Conservation (phyloP, 2,797 vertebrate species). For the Hapalemur alaotrensis region DNA sequence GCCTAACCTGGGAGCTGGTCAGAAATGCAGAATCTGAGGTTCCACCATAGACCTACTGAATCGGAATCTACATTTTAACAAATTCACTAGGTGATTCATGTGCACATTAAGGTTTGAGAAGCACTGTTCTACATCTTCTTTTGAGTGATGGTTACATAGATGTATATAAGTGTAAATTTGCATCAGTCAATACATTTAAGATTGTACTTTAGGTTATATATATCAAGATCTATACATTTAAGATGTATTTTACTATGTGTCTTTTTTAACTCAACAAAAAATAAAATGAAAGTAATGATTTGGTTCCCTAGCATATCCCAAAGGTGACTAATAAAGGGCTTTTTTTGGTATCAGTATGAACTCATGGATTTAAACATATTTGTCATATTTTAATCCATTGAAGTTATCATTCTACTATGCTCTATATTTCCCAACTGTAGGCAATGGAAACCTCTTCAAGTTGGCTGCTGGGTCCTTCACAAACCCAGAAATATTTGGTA, state of each 20-base stretch:
- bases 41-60: not conserved
- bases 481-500: not conserved
- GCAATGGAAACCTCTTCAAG: not conserved
- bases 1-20: not conserved
- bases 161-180: not conserved
- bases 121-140: not conserved
- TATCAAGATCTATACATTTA: not conserved
- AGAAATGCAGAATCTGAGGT: not conserved
- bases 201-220: not conserved
- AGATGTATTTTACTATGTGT: not conserved
- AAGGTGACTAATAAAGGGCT: not conserved
- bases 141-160: not conserved
- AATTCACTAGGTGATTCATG: not conserved
- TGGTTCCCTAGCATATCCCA: not conserved
- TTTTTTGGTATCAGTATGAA: not conserved
- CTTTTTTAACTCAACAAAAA: constrained; percentile 3
- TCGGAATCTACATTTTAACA: not conserved
- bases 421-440: not conserved
- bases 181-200: not conserved
- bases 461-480: not conserved
- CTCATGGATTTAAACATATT: not conserved
- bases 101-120: not conserved
- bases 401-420: not conserved
- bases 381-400: not conserved
- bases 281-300: constrained; percentile 26